Base-by-base conservation (phyloP, 2,888 invertebrate genomes). In the Dilophus febrilis region DNA sequence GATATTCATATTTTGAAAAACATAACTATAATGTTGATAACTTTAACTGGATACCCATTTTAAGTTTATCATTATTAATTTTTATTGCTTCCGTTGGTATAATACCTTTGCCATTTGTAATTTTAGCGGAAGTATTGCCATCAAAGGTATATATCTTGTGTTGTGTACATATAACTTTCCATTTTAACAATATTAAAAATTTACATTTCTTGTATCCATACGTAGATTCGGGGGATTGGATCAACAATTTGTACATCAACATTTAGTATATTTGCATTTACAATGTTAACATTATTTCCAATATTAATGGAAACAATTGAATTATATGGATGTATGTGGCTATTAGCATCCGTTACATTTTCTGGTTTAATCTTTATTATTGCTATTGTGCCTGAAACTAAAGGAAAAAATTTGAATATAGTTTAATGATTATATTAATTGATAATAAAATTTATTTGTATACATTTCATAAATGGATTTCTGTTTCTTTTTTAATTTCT, bases 341-440 rank as follows among this genome's bases (percentile, higher is more conserved):
- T 53, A 17, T 61, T 61, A 42, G 52, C 55, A n/a, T 35, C 42
- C 30, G 48, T 48, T 19, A 54, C 53, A 17, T 48, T 57, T 27
- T n/a, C 40, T 14, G 58, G 57, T 3, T 49, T 52, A 1, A 22
- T 53, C 8, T 61, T 61, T 41, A 48, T 59, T 7, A 46, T 52
- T 12, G 28, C 52, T 1, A 53, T 51, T 44, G 42, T 61, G 12
- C 62, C 61, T 1, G 61, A 61, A 46, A 61, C 62, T 2, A 59
- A 56, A 42, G 61, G 60, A 4, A 58, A 55, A 43, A 8, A 10
- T 32, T 32, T 32, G 16, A 17, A 32, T 17, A 3, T 17, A 3
- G 32, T 32, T 52, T 51, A 2, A 49, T 60, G 49, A 28, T 33
- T 18, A 40, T 40, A n/a, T 38, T 34, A 17, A 12, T 35, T n/a